A percentile compares a stretch with the other conserved stretches of the same genome.
Conservation (phyloP, 2,888 invertebrate genomes). For the Mongoloraphidia duomilia region DNA sequence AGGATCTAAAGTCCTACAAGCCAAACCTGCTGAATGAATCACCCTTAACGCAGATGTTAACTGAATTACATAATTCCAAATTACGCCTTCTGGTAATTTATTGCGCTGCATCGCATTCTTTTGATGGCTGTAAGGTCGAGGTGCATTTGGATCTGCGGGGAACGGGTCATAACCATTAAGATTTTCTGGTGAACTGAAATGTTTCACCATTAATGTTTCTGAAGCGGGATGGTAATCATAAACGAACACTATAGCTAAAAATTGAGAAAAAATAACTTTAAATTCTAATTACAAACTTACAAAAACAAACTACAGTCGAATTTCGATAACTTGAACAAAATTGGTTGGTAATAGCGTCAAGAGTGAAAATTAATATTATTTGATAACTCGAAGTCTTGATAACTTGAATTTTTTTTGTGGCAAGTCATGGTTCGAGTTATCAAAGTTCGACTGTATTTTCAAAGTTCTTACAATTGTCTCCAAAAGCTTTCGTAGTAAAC, state of each 20-base stretch:
- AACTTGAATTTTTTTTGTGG: too few species aligned
- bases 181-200: slow-evolving; percentile 51
- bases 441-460: too few species aligned
- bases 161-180: slow-evolving; percentile 65
- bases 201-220: slow-evolving; percentile 73
- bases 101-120: slow-evolving; percentile 65
- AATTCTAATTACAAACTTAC: neutral
- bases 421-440: too few species aligned
- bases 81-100: slow-evolving; percentile 69
- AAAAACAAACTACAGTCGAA: too few species aligned
- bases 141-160: slow-evolving; percentile 67
- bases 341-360: too few species aligned
- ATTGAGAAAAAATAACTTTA: neutral
- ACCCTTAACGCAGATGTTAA: slow-evolving; percentile 83
- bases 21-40: slow-evolving; percentile 67
- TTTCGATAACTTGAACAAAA: too few species aligned
- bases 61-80: slow-evolving; percentile 95
- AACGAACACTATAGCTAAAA: slow-evolving; percentile 83
- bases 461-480: slow-evolving; percentile 72
- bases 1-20: slow-evolving; percentile 76
- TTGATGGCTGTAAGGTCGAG: slow-evolving; percentile 66
- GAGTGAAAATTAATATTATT: too few species aligned
- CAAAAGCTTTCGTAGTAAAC: slow-evolving; percentile 90
- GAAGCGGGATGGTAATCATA: slow-evolving; percentile 91
- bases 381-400: too few species aligned